Evolutionary conservation across 2,797 vertebrate species (phyloP), one percentile per base, ranked within the genome.

Genomic region (Fringilla coelebs): DNA sequence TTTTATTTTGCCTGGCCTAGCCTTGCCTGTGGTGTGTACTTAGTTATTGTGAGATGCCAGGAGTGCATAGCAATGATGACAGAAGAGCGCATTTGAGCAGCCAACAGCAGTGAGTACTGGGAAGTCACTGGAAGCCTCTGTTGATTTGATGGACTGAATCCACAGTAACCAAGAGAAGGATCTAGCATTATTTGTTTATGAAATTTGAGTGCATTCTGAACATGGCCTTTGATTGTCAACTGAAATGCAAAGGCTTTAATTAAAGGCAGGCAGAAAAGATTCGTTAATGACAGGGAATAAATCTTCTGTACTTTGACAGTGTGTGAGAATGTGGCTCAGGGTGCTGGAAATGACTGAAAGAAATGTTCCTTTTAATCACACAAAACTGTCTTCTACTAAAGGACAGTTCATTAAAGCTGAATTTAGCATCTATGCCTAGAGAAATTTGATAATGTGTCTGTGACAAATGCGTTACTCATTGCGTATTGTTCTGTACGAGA

Each of bases 351-450:
- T 15, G 55, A 48, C 62, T 40, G 61, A 76, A 94, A 81, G 46
- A 86, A 77, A 45, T 41, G 26, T 19, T 88, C 43, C 36, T 84
- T 75, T 63, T 72, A 61, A 72, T 78, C 24, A 19, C 22, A 36
- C 5, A 32, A 45, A 72, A 36, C 49, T 88, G 54, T 43, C 29
- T 75, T 86, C 40, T 51, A 13, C 13, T 70, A 45, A 78, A 70
- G 58, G 60, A 70, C 70, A 45, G 71, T 49, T 84, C 79, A 77
- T 93, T 90, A 84, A 73, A 94, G 48, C n/a, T 48, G 55, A 88
- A 70, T 75, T 89, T 84, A 81, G 24, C 41, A 40, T 78, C 83
- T 78, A 45, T 61, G 43, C 58, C 29, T 62, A 15, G 55, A 60
- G 62, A 75, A 73, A 55, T 73, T 55, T 62, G 62, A 41, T 24